phyloP scores from a whole-genome alignment of 1,140 invertebrate species.

The Solenopsis invicta region DNA sequence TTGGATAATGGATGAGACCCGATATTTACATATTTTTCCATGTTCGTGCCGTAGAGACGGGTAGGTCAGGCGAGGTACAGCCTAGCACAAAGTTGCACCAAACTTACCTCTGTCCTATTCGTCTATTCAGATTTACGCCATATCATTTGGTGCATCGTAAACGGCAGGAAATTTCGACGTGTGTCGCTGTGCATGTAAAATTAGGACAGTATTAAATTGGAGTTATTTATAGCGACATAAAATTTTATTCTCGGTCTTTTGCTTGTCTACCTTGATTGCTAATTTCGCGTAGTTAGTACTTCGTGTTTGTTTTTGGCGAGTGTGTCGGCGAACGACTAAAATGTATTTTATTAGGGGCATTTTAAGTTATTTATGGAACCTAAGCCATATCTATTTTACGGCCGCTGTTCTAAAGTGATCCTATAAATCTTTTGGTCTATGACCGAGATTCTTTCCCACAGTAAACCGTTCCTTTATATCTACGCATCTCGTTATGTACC shows the following conservation, averaged over 20 bases:
- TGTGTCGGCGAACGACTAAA: neutral
- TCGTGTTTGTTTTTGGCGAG: neutral
- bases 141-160: slow-evolving; percentile 27
- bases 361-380: slow-evolving; percentile 1
- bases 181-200: slow-evolving; percentile 34
- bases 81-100: slow-evolving; percentile 80
- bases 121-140: slow-evolving; percentile 19
- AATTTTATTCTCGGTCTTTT: slow-evolving; percentile 11
- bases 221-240: slow-evolving; percentile 23
- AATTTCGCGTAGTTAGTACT: neutral
- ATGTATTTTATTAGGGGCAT: slow-evolving; percentile 22
- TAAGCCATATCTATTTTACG: neutral
- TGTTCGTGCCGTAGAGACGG: slow-evolving; percentile 77
- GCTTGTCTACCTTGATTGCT: neutral
- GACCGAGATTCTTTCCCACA: neutral
- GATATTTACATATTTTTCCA: slow-evolving; percentile 83
- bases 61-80: slow-evolving; percentile 80
- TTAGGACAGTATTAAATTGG: neutral
- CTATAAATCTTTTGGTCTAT: neutral
- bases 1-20: slow-evolving; percentile 79
- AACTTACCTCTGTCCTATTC: slow-evolving; percentile 44
- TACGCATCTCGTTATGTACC: neutral
- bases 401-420: neutral
- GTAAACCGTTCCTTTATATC: neutral
- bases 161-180: slow-evolving; percentile 7